phyloP scores from a whole-genome alignment of 2,113 vertebrate species.

The Arothron firmamentum region DNA sequence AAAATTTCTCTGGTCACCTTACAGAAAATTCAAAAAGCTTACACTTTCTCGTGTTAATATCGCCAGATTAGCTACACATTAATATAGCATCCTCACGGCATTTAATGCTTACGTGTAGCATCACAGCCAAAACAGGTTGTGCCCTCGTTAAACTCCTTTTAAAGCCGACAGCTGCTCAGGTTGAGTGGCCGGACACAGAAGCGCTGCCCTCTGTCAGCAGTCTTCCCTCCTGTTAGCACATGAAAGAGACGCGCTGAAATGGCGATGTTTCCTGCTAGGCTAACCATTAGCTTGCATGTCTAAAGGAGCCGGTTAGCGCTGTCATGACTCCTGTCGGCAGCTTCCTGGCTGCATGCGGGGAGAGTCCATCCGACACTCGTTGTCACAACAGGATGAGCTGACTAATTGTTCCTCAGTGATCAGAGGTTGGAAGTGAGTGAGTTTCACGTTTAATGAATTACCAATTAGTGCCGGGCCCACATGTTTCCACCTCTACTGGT shows the following conservation, averaged over 20 bases:
- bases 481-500: too few species aligned
- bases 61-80: too few species aligned
- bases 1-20: too few species aligned
- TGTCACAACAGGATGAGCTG: constrained; percentile 22
- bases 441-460: background rate
- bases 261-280: constrained; percentile 29
- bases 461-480: background rate
- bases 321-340: constrained; percentile 47
- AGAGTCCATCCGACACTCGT: constrained; percentile 14
- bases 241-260: constrained; percentile 32
- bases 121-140: background rate
- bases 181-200: constrained; percentile 15
- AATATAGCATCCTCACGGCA: background rate
- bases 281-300: constrained; percentile 57
- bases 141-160: background rate
- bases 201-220: constrained; percentile 14
- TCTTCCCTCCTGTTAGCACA: constrained; percentile 39
- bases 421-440: background rate
- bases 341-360: constrained; percentile 41
- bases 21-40: too few species aligned
- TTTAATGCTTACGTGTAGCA: background rate
- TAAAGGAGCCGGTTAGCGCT: constrained; percentile 43
- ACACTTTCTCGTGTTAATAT: too few species aligned
- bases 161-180: constrained; percentile 5
- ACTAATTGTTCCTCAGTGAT: constrained; percentile 13